Evolutionary conservation across 2,888 invertebrate species (phyloP).

Genomic region (Scaptomyza tumidula): DNA sequence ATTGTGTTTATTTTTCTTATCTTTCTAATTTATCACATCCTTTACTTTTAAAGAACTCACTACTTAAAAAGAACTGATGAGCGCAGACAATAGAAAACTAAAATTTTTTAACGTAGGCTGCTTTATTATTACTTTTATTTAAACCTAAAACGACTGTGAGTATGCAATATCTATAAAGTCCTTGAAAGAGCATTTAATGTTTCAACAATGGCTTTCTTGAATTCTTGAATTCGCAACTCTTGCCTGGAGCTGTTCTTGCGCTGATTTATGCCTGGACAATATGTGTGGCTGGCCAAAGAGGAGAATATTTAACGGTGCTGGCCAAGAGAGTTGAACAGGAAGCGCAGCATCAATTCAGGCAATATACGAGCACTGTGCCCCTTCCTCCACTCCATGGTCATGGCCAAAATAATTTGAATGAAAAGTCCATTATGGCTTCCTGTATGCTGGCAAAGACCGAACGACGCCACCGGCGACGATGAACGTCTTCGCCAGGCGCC

Average conservation of each 20-base stretch:
- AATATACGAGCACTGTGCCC: slow-evolving; percentile 54
- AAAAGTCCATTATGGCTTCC: slow-evolving; percentile 84
- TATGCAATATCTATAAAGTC: background rate
- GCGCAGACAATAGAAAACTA: no score
- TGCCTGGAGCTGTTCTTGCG: slow-evolving; percentile 7
- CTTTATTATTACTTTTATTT: no score
- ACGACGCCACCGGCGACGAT: slow-evolving; percentile 53
- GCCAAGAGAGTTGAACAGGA: slow-evolving; percentile 66
- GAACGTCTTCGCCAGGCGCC: slow-evolving; percentile 72
- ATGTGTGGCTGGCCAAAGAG: slow-evolving; percentile 50
- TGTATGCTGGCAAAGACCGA: slow-evolving; percentile 54
- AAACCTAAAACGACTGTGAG: background rate
- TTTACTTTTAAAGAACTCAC: no score
- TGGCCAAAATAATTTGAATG: slow-evolving; percentile 83
- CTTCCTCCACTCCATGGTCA: slow-evolving; percentile 35
- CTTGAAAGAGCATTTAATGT: slow-evolving; percentile 30
- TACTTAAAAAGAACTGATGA: no score
- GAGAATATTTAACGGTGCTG: slow-evolving; percentile 30
- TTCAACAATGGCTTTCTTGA: background rate
- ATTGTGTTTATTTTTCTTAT: no score
- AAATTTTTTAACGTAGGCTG: no score
- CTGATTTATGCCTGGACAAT: slow-evolving; percentile 70
- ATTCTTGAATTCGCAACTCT: background rate
- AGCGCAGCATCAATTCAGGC: slow-evolving; percentile 72
- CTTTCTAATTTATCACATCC: no score